Conservation (phyloP, 2,113 vertebrate genomes). For the Mobula hypostoma region DNA sequence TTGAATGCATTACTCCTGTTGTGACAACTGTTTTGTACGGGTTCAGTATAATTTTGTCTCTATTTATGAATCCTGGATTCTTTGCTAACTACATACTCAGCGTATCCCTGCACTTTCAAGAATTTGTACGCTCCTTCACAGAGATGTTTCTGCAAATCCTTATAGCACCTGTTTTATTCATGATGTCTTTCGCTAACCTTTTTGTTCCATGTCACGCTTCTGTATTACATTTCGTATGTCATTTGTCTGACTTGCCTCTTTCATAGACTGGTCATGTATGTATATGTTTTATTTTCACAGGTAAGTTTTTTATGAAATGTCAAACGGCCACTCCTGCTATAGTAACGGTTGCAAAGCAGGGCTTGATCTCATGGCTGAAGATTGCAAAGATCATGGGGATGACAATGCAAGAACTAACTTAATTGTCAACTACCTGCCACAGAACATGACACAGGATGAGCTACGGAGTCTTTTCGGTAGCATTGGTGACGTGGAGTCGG, state of each 20-base stretch:
- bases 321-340: slow-evolving; percentile 44
- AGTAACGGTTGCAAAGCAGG: slow-evolving; percentile 82
- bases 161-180: too few species aligned
- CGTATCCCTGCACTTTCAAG: too few species aligned
- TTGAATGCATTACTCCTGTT: too few species aligned
- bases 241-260: neutral
- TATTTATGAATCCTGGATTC: too few species aligned
- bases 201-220: too few species aligned
- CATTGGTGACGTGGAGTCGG: slow-evolving; percentile 92
- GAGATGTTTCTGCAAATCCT: too few species aligned
- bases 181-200: too few species aligned
- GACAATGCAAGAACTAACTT: slow-evolving; percentile 85
- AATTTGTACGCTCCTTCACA: too few species aligned
- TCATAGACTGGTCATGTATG: neutral
- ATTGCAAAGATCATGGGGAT: slow-evolving; percentile 80
- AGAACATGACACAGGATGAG: slow-evolving; percentile 97
- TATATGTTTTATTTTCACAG: neutral
- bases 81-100: too few species aligned
- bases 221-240: too few species aligned
- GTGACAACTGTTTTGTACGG: too few species aligned
- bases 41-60: too few species aligned
- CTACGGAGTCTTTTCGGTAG: slow-evolving; percentile 93
- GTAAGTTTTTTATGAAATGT: slow-evolving; percentile 82
- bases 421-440: slow-evolving; percentile 96
- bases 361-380: slow-evolving; percentile 89